Evolutionary conservation across 2,113 vertebrate species (phyloP), one percentile per base, ranked within the genome.

Genomic region (Phoenicopterus ruber): DNA sequence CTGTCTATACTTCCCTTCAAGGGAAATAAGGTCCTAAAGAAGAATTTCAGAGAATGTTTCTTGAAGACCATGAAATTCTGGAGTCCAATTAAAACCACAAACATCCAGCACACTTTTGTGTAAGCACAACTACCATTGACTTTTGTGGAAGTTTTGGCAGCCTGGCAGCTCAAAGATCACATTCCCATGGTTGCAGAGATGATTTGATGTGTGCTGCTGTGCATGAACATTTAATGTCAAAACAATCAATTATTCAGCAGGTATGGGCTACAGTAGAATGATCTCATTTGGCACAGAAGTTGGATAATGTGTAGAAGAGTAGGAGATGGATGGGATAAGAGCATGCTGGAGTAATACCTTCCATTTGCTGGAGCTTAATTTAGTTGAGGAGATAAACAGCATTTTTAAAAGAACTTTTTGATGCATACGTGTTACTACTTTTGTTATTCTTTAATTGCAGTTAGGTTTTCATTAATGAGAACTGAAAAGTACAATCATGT

Each of bases 201-300:
- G 66, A 78, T 70, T 84, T 50, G 76, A 79, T 92, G 73, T 76
- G 52, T 77, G 40, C 73, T 47, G 14, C 70, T 82, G 28, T 59
- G 36, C 61, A 18, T 94, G 92, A 95, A 87, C 87, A 62, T 89
- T 92, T 96, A 55, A 83, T 96, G 85, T 97, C 71, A 91, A 66
- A 96, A 26, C 59, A 54, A 69, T 96, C 57, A 73, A 70, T 94
- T 93, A 95, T 96, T 86, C 57, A 97, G 80, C 24, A 91, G 78
- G 46, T 93, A 80, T 76, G 66, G 54, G 52, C 72, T 86, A 4
- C 13, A 72, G 74, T 32, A 46, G 49, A 87, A 58, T 59, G 82
- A 91, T 97, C 84, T 96, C 46, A 52, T 38, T 94, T 84, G 93
- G 86, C 61, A 61, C 44, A 62, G 65, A 58, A 34, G 32, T n/a